Evolutionary conservation across 2,797 vertebrate genomes (phyloP), one percentile per base, ranked within the genome.

Genomic region (Rhodeus uyekii): DNA sequence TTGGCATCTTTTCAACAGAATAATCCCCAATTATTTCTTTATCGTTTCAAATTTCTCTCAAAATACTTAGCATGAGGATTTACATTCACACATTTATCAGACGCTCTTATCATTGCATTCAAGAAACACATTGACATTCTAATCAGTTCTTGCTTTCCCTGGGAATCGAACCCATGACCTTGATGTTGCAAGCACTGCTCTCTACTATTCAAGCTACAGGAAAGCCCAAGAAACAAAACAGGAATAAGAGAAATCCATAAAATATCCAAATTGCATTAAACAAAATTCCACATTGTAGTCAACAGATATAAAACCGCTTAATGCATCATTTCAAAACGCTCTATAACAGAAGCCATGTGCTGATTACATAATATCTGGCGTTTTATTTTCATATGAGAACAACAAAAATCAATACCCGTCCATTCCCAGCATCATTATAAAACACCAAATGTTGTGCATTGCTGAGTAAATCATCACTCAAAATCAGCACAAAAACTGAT

Each of bases 401-500:
- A 65, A 36, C 34, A 22, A 32, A n/a, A 64, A 65, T 64, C 32
- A 55, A 71, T 64, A 65, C 3, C 10, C 16, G 46, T 27, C 29
- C 55, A 72, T 50, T 24, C 34, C 29, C 19, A 58, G 55, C 50
- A 36, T 67, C 68, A 39, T 72, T 72, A 55, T 67, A 73, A n/a
- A 78, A 61, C 61, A 50, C 46, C 63, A 74, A 71, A 36, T 82
- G 39, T 58, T 77, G 73, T 36, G 32, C 69, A 74, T 32, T 65
- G 34, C 79, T 32, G 34, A 68, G 13, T 34, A 10, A 68, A 53
- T 76, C 61, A 50, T n/a, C 46, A 18, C 12, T 65, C 80, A 55
- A 77, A 63, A 60, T 73, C 53, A 80, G 67, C 65, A 50, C 73
- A 39, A 85, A 83, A 82, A 50, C 24, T 42, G 60, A 44, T 78